These are phyloP conservation scores for Pangasius sanitwongsei DNA, from an alignment of 2,797 vertebrate genomes.

Conservation along the genomic window DNA sequence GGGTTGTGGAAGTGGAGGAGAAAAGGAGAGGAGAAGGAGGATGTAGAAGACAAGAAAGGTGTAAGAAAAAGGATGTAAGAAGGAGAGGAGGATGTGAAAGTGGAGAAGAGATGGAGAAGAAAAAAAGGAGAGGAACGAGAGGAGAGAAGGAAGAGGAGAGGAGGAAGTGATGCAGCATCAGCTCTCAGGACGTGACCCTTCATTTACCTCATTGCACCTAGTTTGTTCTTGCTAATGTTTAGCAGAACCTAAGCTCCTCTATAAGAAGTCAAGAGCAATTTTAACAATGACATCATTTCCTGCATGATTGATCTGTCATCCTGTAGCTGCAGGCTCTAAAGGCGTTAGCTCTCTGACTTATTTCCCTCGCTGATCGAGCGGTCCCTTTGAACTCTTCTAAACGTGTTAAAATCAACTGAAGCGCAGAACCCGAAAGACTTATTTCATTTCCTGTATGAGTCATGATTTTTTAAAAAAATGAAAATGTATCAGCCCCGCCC, in stretches of 20 bases:
- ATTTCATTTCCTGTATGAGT: neutral
- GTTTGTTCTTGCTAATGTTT: neutral
- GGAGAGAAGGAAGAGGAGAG: neutral
- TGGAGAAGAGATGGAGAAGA: neutral
- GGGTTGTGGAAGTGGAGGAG: neutral
- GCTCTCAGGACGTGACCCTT: neutral
- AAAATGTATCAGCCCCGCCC: neutral
- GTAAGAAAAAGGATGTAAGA: neutral
- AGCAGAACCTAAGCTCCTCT: neutral
- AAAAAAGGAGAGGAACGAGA: neutral
- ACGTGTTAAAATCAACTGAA: neutral
- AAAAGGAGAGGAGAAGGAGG: neutral
- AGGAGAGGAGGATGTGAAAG: neutral
- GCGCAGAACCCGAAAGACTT: neutral
- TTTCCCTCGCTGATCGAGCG: neutral
- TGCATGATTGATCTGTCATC: neutral
- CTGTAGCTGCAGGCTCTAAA: constrained; percentile 16
- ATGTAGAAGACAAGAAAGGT: neutral
- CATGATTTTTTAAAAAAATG: neutral
- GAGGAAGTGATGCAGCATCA: neutral
- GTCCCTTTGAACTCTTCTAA: constrained; percentile 16
- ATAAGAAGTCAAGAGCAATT: constrained; percentile 8
- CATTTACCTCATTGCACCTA: neutral
- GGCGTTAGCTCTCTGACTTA: constrained; percentile 12
- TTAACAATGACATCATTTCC: constrained; percentile 16